Evolutionary conservation across 2,113 vertebrate genomes (phyloP), one percentile per base, ranked within the genome.

Genomic region (Dasypus novemcinctus): DNA sequence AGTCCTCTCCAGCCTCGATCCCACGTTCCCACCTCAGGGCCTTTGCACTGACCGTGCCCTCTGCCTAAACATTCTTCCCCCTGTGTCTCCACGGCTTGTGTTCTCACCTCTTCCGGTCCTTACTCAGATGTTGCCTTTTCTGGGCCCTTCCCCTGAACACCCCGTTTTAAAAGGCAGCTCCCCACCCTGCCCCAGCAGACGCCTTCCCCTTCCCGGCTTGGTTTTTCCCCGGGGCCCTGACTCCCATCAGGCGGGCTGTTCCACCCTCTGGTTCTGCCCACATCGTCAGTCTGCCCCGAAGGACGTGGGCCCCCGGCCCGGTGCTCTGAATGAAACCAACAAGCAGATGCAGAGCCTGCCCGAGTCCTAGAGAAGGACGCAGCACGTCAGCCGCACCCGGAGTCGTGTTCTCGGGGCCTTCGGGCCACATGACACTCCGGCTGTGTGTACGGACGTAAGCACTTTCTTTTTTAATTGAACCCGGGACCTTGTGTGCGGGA

Each of bases 281-380:
- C 1, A 9, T 17, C n/a, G n/a, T n/a, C n/a, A n/a, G 17, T 46
- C 41, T 15, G 0, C n/a, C 31, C 29, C 7, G 0, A 9, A 33
- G 43, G n/a, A 66, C 75, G 9, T 74, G 27, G 14, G 20, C 81
- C 82, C 63, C 46, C 2, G 27, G 36, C 38, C 4, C 18, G 0
- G 0, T 7, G 49, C 14, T 86, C 4, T 14, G 52, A 90, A 46
- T 41, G 79, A 93, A 68, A 64, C 21, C 68, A 43, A 25, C 14
- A 9, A 36, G 29, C 14, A 59, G 20, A 12, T 8, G 21, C 21
- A 25, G 6, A 57, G 9, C 92, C 76, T 64, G 64, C 27, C 18
- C 12, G n/a, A n/a, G n/a, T n/a, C n/a, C 21, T 7, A 33, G 64
- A 12, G 17, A 18, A 31, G 3, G 2, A 18, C 8, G 31, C 80